Evolutionary conservation across 2,888 invertebrate species (phyloP).

Genomic region (Chesias legatella): DNA sequence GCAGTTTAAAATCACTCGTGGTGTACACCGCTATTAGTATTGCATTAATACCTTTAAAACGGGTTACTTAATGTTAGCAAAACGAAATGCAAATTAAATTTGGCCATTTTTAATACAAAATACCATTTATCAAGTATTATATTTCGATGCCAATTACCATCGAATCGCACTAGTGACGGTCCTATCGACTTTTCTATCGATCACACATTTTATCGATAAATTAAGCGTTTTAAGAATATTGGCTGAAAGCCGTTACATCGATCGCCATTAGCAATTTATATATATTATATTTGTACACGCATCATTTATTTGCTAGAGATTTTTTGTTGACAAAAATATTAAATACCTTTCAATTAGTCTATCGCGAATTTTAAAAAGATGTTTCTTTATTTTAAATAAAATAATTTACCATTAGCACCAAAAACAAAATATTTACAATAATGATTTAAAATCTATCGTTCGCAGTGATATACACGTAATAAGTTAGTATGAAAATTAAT

Average conservation of each 20-base stretch:
- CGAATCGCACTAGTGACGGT: slow-evolving; percentile 12
- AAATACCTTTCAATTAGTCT: not conserved
- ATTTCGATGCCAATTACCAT: slow-evolving; percentile 8
- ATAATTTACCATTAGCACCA: slow-evolving; percentile 28
- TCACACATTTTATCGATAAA: not conserved
- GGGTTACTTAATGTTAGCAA: slow-evolving; percentile 5
- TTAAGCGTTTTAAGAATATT: too few species aligned
- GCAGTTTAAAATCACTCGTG: too few species aligned
- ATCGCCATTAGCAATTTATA: too few species aligned
- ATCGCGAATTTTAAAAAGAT: slow-evolving; percentile 5
- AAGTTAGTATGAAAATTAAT: not conserved
- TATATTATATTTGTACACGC: slow-evolving; percentile 20
- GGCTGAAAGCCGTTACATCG: too few species aligned
- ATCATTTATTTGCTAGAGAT: slow-evolving; percentile 16
- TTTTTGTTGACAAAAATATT: slow-evolving; percentile 5
- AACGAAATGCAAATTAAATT: slow-evolving; percentile 8
- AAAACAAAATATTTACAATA: slow-evolving; percentile 25
- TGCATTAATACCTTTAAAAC: not conserved
- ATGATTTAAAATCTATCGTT: slow-evolving; percentile 11
- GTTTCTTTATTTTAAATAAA: slow-evolving; percentile 17
- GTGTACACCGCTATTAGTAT: too few species aligned
- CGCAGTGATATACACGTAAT: not conserved
- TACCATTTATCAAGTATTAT: not conserved
- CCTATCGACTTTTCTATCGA: slow-evolving; percentile 4
- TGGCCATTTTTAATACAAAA: slow-evolving; percentile 18